phyloP scores from a whole-genome alignment of 2,113 vertebrate genomes.

The Siniperca knerii region DNA sequence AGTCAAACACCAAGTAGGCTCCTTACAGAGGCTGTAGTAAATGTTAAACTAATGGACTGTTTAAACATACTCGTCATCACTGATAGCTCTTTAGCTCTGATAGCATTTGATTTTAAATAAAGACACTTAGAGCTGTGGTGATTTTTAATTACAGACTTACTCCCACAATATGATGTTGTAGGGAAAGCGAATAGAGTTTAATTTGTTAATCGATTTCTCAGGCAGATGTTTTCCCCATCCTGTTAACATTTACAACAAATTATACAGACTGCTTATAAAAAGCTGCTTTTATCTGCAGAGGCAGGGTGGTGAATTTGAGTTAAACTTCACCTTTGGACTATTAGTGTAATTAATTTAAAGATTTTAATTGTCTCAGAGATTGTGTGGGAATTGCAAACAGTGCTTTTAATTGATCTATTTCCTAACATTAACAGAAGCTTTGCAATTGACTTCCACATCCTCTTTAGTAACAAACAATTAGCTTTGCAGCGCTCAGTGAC shows the following conservation, averaged over 20 bases:
- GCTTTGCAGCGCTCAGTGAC: background rate
- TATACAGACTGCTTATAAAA: constrained; percentile 3
- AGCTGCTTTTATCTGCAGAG: constrained; percentile 21
- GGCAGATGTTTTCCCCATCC: background rate
- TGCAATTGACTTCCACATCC: constrained; percentile 22
- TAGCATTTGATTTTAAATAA: constrained; percentile 33
- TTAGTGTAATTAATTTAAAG: constrained; percentile 41
- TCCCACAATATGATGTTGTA: background rate
- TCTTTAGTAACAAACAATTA: background rate
- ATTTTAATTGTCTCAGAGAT: constrained; percentile 47
- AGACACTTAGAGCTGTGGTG: constrained; percentile 5
- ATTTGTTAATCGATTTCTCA: constrained; percentile 27
- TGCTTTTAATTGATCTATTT: constrained; percentile 44
- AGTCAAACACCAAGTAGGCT: background rate
- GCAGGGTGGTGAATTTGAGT: background rate
- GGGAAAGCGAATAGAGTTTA: constrained; percentile 8
- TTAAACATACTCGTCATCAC: constrained; percentile 27
- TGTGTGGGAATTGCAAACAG: constrained; percentile 25
- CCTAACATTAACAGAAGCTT: constrained; percentile 10
- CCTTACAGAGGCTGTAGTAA: constrained; percentile 9
- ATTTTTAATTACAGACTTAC: constrained; percentile 26
- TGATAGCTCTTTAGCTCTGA: constrained; percentile 29
- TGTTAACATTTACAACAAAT: background rate
- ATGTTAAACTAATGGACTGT: constrained; percentile 33
- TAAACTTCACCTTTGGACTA: constrained; percentile 36